Conservation (phyloP, 1,140 invertebrate species). For the Helicoverpa zea region DNA sequence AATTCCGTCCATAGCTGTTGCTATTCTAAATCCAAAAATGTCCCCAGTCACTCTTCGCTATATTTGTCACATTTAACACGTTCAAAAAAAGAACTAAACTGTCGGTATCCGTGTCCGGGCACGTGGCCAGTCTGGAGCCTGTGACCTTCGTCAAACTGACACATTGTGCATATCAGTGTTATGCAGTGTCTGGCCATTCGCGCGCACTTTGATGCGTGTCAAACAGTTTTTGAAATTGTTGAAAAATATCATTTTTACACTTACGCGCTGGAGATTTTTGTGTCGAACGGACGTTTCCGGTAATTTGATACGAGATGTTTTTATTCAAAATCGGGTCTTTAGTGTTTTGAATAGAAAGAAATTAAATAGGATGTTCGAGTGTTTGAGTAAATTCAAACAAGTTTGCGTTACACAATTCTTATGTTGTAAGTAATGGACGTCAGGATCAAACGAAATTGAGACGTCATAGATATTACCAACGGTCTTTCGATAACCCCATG, state of each 20-base stretch:
- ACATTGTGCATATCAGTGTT: constrained; percentile 64
- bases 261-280: neutral
- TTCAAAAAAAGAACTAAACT: constrained; percentile 41
- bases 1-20: no score
- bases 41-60: neutral
- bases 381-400: no score
- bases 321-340: constrained; percentile 1
- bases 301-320: constrained; percentile 10
- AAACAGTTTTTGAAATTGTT: constrained; percentile 42
- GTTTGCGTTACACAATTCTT: no score
- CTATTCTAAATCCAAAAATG: neutral
- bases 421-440: no score
- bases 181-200: constrained; percentile 38
- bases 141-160: constrained; percentile 83
- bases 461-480: no score
- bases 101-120: constrained; percentile 65
- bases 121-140: constrained; percentile 60
- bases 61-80: constrained; percentile 39
- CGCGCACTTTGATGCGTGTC: constrained; percentile 40
- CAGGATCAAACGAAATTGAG: no score
- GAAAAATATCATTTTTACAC: constrained; percentile 18
- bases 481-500: neutral
- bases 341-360: neutral
- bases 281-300: constrained; percentile 24
- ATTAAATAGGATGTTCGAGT: neutral